A percentile compares a stretch with the other conserved stretches of the same genome.
Evolutionary conservation across 2,888 invertebrate species (phyloP).

Genomic region (Limnephilus auricula): DNA sequence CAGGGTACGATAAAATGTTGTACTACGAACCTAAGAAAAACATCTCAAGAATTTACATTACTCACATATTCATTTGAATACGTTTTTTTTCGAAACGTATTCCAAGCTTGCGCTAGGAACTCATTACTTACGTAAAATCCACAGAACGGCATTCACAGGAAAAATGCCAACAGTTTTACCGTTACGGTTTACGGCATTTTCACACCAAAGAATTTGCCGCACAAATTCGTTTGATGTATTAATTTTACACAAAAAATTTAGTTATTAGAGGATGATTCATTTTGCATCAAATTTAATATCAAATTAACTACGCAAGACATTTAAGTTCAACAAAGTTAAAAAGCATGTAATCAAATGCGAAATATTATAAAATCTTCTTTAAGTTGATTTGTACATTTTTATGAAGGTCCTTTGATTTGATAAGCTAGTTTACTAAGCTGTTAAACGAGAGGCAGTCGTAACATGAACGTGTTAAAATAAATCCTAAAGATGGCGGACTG

Average conservation of each 20-base stretch:
- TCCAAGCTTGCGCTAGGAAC: background rate
- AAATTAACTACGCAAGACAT: background rate
- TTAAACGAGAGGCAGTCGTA: background rate
- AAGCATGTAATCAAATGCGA: background rate
- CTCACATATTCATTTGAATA: background rate
- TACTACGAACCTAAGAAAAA: background rate
- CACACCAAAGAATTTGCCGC: background rate
- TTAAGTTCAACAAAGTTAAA: background rate
- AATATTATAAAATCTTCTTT: background rate
- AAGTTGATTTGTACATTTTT: background rate
- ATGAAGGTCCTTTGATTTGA: background rate
- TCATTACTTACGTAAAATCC: background rate
- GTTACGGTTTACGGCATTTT: background rate
- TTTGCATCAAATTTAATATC: background rate
- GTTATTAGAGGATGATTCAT: background rate
- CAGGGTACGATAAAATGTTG: background rate
- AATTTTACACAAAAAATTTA: background rate
- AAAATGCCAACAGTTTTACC: background rate
- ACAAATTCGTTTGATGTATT: background rate
- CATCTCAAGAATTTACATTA: background rate
- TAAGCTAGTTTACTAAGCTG: background rate
- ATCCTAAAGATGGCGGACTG: background rate
- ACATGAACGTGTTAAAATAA: constrained; percentile 4
- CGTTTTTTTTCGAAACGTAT: background rate
- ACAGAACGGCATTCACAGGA: background rate